A percentile compares a stretch with the other conserved stretches of the same genome.
Evolutionary conservation across 64 coral and sea anemone genomes (phyloP).

Genomic region (Cladopsammia gracilis): DNA sequence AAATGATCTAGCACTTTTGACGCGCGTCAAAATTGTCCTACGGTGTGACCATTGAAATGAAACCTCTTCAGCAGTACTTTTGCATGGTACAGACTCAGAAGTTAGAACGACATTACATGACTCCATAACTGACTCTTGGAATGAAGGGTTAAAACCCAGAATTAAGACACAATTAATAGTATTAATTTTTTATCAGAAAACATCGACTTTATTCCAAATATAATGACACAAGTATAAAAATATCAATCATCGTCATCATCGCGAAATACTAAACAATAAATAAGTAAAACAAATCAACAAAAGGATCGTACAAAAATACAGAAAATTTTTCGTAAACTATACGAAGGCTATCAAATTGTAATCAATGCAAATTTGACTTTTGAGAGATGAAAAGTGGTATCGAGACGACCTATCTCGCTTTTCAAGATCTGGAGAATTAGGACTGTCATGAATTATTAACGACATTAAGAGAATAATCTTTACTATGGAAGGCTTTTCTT

Average conservation of each 20-base stretch:
- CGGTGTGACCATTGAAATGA: no score
- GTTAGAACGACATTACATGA: no score
- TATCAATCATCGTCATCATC: neutral
- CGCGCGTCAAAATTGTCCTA: no score
- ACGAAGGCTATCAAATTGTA: no score
- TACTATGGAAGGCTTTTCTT: neutral
- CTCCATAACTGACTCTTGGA: no score
- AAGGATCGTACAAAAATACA: constrained; percentile 17
- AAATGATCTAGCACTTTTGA: no score
- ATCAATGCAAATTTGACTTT: neutral
- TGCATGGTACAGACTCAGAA: no score
- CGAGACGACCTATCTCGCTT: no score
- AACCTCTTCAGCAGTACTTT: no score
- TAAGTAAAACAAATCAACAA: constrained; percentile 2
- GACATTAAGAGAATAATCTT: neutral
- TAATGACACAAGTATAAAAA: neutral
- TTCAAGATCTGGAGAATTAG: neutral
- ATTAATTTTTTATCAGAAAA: neutral
- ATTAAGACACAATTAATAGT: no score
- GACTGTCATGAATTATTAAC: neutral
- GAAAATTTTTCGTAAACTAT: neutral
- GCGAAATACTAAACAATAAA: neutral
- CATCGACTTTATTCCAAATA: constrained; percentile 10
- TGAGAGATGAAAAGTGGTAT: neutral
- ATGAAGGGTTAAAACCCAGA: no score